Evolutionary conservation across 2,113 vertebrate species (phyloP), one percentile per base, ranked within the genome.

Genomic region (Lucifuga dentata): DNA sequence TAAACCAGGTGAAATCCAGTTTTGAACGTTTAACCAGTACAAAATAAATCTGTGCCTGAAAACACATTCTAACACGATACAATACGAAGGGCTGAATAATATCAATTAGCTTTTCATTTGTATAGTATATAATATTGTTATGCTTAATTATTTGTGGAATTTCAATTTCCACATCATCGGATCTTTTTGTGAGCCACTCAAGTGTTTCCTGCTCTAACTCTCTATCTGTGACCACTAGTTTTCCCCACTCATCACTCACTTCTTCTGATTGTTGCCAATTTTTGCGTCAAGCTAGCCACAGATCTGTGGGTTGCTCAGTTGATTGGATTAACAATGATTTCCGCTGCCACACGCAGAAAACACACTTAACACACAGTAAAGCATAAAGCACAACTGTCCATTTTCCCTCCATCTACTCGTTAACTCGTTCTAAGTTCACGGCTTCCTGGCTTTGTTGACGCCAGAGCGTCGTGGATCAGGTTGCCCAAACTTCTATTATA

Each of bases 281-380:
- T 85, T 81, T 89, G 90, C 85, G 88, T 91, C 91, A 84, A 92
- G 89, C 82, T 70, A 90, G 82, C 91, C 86, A 88, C 89, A 87
- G 86, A 90, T 95, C 91, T 69, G 93, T 94, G 88, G 85, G 53
- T 84, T 94, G 91, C 94, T 95, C 91, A 92, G 91, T 93, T 95
- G 93, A 95, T 96, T 94, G 92, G 91, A 95, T 95, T 94, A 94
- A 91, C 88, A 91, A 86, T 89, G 91, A 91, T 92, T 86, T 29
- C 88, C 78, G 56, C 60, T 80, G 5, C 20, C n/a, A 20, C 36
- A 69, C 62, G 29, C 36, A 60, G 17, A 21, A 0, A n/a, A 44
- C 23, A 24, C 35, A 44, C 40, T 17, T 16, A 9, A n/a, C 60
- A 9, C n/a, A n/a, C 60, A 58, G 80, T 81, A 80, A 75, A 63